Evolutionary conservation across 2,113 vertebrate genomes (phyloP), one percentile per base, ranked within the genome.

Genomic region (Nettapus auritus): DNA sequence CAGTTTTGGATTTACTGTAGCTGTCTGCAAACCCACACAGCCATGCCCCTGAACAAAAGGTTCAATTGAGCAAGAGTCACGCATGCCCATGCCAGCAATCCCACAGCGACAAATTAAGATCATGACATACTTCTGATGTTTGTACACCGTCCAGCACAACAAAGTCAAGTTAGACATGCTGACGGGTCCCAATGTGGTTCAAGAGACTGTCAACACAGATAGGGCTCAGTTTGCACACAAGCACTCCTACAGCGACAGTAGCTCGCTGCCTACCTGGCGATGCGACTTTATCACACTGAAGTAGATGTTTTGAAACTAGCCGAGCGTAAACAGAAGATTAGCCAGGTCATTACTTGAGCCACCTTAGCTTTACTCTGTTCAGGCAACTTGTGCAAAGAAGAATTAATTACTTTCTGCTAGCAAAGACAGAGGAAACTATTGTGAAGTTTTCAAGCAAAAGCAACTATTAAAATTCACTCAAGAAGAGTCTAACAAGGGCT

Each of bases 11-110:
- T 90, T 93, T 86, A 82, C 82, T 95, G 94, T 85, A 87, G 94
- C 93, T 86, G 82, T 67, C 85, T 86, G 68, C 90, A 95, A 96
- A 93, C 76, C 91, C 94, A 96, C 94, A 83, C 60, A 75, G 82
- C 88, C 60, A 0, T 96, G 91, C 55, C 90, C 88, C 91, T 46
- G 89, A 97, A 97, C 93, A 96, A 96, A 96, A 97, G 95, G 93
- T 90, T 96, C 94, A 96, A 95, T 94, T 97, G 96, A 94, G 88
- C 94, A 96, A 94, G 88, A 96, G 94, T 94, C 95, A 95, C 46
- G 42, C 76, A 2, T 83, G 87, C 85, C 82, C 87, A 80, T 96
- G 96, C 93, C 96, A 96, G 90, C 90, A 96, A 90, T 56, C 91
- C 94, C 91, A 94, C 89, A 88, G 88, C 8, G 64, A 91, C 93